Base-by-base conservation (phyloP, 2,113 vertebrate species). In the Bufo bufo region DNA sequence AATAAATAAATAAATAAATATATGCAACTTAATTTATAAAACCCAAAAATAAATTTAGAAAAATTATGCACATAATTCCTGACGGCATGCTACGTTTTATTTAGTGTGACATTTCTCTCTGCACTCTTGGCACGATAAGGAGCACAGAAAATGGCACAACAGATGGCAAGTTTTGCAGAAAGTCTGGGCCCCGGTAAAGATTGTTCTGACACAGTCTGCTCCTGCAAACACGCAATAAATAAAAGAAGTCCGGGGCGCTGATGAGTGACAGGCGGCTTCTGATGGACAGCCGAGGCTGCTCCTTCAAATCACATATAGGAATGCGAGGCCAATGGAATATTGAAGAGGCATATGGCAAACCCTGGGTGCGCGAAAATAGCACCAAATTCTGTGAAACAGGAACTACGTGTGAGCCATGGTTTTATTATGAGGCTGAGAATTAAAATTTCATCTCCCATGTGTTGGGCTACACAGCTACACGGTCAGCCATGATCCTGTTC, bases 111-210 rank as follows among this genome's bases (percentile, higher is more conserved):
- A 80, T 80, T 87, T 87, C 56, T 79, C 50, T 66, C 85, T 50
- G 72, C 72, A 75, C 72, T 75, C 17, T 75, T 75, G 72, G 85
- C 85, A 71, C 17, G 50, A 9, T 54, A 45, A 66, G 52, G 49
- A 69, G 63, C 65, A 56, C n/a, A 65, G 50, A 80, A 80, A 80
- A 85, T 50, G 72, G 61, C 61, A 77, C 19, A 80, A 80, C 85
- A 87, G 85, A 87, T 87, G 85, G 85, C 45, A 69, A 58, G 61
- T 80, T 80, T 87, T 87, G 52, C 61, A 80, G 71, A 77, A 87
- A 87, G 77, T 69, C 85, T 87, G 85, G 50, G 77, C 77, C 63
- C 47, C 10, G 23, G 72, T 50, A 20, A 50, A 50, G 72, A 75
- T 75, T 75, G 47, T 75, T 75, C 72, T 75, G 72, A 75, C 72